These are phyloP conservation scores for Pseudopodoces humilis DNA, from an alignment of 2,113 vertebrate species.

Conservation along the genomic window DNA sequence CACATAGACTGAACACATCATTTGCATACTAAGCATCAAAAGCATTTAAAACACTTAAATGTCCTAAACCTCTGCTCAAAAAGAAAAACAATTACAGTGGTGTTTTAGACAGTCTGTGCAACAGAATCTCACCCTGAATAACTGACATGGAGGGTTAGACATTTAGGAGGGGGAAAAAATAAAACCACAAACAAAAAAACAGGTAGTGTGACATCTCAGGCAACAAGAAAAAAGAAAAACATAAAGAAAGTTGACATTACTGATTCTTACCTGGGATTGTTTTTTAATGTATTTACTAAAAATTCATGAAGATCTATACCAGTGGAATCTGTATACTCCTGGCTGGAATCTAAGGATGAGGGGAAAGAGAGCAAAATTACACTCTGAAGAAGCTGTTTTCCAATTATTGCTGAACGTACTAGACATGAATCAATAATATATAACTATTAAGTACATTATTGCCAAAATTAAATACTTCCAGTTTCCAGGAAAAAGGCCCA, in stretches of 20 bases:
- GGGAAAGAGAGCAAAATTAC: conserved; percentile 52
- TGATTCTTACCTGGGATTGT: conserved; percentile 90
- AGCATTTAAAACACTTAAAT: neutral
- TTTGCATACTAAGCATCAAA: neutral
- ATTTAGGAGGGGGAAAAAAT: neutral
- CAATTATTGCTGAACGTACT: neutral
- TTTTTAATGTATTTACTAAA: conserved; percentile 97
- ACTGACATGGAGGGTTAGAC: neutral
- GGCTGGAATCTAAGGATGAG: conserved; percentile 89
- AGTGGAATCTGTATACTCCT: conserved; percentile 98
- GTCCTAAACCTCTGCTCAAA: neutral
- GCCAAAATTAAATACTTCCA: neutral
- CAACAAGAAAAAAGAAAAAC: conserved; percentile 9
- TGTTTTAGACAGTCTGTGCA: neutral
- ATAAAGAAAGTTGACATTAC: conserved; percentile 12
- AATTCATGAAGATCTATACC: conserved; percentile 98
- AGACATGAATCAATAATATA: neutral
- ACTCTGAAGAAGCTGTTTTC: neutral
- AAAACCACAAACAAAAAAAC: neutral
- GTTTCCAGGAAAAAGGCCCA: neutral
- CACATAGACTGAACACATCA: neutral
- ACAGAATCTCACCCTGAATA: neutral
- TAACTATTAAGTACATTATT: neutral
- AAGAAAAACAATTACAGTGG: neutral
- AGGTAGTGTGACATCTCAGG: neutral